Evolutionary conservation across 1,140 invertebrate species (phyloP).

Genomic region (Hormaphis cornu): DNA sequence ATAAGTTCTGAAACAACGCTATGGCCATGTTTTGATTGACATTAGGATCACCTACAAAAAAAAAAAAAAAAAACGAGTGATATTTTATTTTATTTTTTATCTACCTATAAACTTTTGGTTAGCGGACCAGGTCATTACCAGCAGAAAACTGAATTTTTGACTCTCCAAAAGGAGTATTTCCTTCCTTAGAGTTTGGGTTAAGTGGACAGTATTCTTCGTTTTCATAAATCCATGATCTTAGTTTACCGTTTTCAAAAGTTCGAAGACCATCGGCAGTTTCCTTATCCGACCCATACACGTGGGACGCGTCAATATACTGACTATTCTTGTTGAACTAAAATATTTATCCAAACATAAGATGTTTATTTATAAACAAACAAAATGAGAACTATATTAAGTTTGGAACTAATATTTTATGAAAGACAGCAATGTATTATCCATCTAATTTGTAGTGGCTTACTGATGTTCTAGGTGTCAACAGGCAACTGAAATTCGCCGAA

Average conservation of each 20-base stretch:
- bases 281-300: slow-evolving; percentile 2
- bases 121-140: too few species aligned
- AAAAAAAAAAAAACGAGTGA: too few species aligned
- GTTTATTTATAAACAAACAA: not conserved
- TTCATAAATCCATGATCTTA: not conserved
- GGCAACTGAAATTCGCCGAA: slow-evolving; percentile 11
- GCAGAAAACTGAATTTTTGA: not conserved
- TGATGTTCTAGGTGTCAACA: not conserved
- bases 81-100: too few species aligned
- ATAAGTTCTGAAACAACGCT: slow-evolving; percentile 27
- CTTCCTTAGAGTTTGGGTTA: not conserved
- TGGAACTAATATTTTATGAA: not conserved
- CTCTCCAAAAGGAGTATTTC: not conserved
- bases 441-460: not conserved
- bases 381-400: not conserved
- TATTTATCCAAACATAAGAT: not conserved
- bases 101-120: too few species aligned
- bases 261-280: not conserved
- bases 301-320: slow-evolving; percentile 7
- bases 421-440: not conserved
- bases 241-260: slow-evolving; percentile 1
- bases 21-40: slow-evolving; percentile 34
- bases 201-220: not conserved
- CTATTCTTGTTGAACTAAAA: slow-evolving; percentile 7
- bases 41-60: slow-evolving; percentile 12